Percentiles rank a stretch among this genome's conserved stretches.
phyloP scores from a whole-genome alignment of 2,888 invertebrate genomes.

The Oscheius onirici region DNA sequence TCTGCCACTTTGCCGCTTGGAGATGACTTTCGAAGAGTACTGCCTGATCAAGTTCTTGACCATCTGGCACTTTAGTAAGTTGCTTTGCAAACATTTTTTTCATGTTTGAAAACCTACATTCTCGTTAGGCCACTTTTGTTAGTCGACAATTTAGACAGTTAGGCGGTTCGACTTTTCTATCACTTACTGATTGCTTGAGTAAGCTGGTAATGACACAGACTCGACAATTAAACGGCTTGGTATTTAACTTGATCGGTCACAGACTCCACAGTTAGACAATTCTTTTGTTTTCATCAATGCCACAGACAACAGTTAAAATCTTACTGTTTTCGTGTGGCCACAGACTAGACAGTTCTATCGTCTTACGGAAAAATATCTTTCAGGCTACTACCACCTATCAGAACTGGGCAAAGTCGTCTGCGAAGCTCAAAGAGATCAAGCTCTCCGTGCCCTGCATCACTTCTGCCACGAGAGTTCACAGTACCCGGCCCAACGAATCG shows the following conservation, averaged over 20 bases:
- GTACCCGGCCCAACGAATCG: slow-evolving; percentile 47
- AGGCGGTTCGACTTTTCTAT: too few species aligned
- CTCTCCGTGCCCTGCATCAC: slow-evolving; percentile 46
- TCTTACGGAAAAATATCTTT: slow-evolving; percentile 23
- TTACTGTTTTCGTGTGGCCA: too few species aligned
- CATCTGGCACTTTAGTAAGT: slow-evolving; percentile 54
- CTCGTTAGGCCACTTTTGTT: too few species aligned
- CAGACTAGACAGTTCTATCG: background rate
- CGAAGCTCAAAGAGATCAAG: slow-evolving; percentile 43
- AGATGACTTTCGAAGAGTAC: slow-evolving; percentile 53
- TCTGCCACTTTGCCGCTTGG: slow-evolving; percentile 41
- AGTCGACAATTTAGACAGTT: too few species aligned
- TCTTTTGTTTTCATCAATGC: background rate
- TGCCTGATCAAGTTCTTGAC: slow-evolving; percentile 49
- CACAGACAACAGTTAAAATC: too few species aligned
- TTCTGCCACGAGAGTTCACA: slow-evolving; percentile 47
- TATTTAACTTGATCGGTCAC: too few species aligned
- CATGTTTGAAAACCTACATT: too few species aligned
- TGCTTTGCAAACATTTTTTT: background rate
- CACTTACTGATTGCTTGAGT: too few species aligned
- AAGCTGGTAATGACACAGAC: too few species aligned
- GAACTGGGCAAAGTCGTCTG: slow-evolving; percentile 47
- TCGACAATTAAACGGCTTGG: too few species aligned
- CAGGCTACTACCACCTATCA: slow-evolving; percentile 45
- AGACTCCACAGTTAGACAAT: background rate